Conservation (phyloP, 2,113 vertebrate genomes). For the Struthidea cinerea region DNA sequence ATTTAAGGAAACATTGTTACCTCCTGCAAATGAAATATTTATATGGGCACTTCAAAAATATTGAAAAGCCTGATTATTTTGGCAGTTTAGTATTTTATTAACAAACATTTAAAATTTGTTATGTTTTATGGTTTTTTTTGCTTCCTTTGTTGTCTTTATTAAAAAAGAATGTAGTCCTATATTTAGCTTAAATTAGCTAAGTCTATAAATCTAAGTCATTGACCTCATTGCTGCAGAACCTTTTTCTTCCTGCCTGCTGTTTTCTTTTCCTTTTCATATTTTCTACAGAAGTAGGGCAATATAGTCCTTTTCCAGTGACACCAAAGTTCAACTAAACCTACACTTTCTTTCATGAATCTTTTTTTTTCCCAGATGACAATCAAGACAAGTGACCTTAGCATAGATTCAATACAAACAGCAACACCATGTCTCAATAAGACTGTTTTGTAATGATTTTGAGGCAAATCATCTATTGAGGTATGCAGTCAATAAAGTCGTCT, state of each 20-base stretch:
- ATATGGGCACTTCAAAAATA: background rate
- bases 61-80: background rate
- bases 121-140: background rate
- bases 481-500: background rate
- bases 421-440: background rate
- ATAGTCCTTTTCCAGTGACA: background rate
- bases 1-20: background rate
- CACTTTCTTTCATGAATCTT: background rate
- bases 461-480: background rate
- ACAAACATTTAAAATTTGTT: background rate
- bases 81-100: background rate
- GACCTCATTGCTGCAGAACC: background rate
- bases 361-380: background rate
- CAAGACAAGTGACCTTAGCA: background rate
- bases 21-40: background rate
- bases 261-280: background rate
- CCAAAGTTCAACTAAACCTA: background rate
- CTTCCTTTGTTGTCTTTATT: background rate
- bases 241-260: background rate
- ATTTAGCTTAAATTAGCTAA: background rate
- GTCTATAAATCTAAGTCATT: background rate
- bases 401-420: background rate
- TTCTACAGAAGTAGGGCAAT: background rate
- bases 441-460: background rate
- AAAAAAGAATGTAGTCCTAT: background rate